These are phyloP conservation scores for Pantala flavescens DNA, from an alignment of 1,140 invertebrate genomes.

Conservation along the genomic window DNA sequence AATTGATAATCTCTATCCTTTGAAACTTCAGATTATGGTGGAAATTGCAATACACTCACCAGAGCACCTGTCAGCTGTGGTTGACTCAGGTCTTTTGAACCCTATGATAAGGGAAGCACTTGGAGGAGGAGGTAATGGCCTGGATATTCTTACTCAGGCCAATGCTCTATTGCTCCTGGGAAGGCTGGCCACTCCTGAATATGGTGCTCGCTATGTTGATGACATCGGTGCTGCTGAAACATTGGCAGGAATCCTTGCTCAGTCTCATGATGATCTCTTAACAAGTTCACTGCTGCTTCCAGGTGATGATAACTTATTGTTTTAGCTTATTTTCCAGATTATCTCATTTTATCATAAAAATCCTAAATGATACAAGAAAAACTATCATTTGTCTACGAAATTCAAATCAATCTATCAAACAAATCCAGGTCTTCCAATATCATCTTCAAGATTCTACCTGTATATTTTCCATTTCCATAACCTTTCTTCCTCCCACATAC, in stretches of 20 bases:
- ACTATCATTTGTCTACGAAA: background rate
- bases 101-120: slow-evolving; percentile 51
- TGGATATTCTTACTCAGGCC: slow-evolving; percentile 64
- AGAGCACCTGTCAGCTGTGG: slow-evolving; percentile 42
- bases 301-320: too few species aligned
- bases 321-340: slow-evolving; percentile 16
- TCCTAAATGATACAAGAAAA: background rate
- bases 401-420: too few species aligned
- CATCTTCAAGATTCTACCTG: too few species aligned
- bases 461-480: too few species aligned
- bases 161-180: slow-evolving; percentile 67
- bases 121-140: slow-evolving; percentile 34
- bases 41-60: slow-evolving; percentile 48
- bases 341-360: background rate
- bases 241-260: slow-evolving; percentile 46
- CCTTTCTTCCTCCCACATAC: too few species aligned
- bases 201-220: slow-evolving; percentile 61
- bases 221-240: slow-evolving; percentile 48
- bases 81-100: slow-evolving; percentile 49
- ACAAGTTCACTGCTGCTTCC: slow-evolving; percentile 46
- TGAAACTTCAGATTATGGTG: slow-evolving; percentile 47
- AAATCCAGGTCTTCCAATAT: too few species aligned
- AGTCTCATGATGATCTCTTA: slow-evolving; percentile 47
- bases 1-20: too few species aligned
- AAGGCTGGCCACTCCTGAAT: slow-evolving; percentile 49